phyloP scores from a whole-genome alignment of 2,113 vertebrate genomes.

The Mesoclemmys tuberculata region DNA sequence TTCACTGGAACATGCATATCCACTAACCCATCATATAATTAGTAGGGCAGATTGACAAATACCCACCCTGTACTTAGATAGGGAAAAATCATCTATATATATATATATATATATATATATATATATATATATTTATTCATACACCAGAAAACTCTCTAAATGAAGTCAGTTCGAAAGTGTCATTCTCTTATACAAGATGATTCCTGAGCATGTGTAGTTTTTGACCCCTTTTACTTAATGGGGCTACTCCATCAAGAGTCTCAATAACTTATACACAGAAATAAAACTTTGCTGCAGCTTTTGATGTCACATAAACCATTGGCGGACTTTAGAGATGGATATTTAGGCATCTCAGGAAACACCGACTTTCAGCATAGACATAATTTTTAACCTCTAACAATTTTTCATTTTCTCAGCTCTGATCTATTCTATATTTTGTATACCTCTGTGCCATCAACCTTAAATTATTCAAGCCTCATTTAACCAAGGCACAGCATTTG shows the following conservation, averaged over 20 bases:
- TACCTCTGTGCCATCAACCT: neutral
- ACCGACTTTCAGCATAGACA: neutral
- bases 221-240: neutral
- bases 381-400: neutral
- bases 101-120: too few relatives aligned
- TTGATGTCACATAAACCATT: neutral
- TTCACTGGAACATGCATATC: neutral
- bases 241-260: neutral
- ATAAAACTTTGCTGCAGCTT: neutral
- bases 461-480: neutral
- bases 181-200: neutral
- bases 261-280: neutral
- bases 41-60: neutral
- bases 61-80: neutral
- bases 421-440: neutral
- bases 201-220: neutral
- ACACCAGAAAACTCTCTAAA: neutral
- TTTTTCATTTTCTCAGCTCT: neutral
- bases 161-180: neutral
- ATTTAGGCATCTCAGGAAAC: neutral
- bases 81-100: neutral
- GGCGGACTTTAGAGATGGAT: neutral
- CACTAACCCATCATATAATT: neutral
- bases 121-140: rapidly evolving
- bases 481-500: neutral